Evolutionary conservation across 1,140 invertebrate genomes (phyloP).

Genomic region (Platorchestia sp.): DNA sequence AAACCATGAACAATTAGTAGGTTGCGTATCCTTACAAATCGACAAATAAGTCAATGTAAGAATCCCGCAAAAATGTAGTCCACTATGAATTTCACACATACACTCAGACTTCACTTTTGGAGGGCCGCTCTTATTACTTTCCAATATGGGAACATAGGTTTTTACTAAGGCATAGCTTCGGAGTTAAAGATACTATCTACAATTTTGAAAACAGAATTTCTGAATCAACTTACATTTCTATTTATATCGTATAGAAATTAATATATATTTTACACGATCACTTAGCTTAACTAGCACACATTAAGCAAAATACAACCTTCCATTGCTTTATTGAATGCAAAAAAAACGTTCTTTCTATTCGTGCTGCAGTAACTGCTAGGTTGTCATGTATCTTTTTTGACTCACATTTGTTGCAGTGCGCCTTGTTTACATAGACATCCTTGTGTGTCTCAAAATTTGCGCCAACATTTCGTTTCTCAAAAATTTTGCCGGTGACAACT

Average conservation of each 20-base stretch:
- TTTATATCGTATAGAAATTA: neutral
- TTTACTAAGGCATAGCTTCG: neutral
- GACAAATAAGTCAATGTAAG: too few relatives aligned
- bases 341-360: neutral
- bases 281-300: neutral
- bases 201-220: neutral
- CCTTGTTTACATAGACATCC: neutral
- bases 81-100: too few relatives aligned
- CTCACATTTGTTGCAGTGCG: neutral
- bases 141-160: neutral
- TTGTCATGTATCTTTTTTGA: neutral
- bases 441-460: neutral
- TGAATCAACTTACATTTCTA: neutral
- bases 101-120: too few relatives aligned
- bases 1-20: too few relatives aligned
- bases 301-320: neutral
- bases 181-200: neutral
- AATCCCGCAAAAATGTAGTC: too few relatives aligned
- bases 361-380: neutral
- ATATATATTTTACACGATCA: neutral
- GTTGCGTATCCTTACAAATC: too few relatives aligned
- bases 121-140: neutral
- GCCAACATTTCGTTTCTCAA: neutral
- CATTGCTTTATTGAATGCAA: neutral
- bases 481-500: neutral